A percentile compares a stretch with the other conserved stretches of the same genome.
These are phyloP conservation scores for Parotocinclus haroldoi DNA, from an alignment of 2,797 vertebrate genomes.

Conservation along the genomic window DNA sequence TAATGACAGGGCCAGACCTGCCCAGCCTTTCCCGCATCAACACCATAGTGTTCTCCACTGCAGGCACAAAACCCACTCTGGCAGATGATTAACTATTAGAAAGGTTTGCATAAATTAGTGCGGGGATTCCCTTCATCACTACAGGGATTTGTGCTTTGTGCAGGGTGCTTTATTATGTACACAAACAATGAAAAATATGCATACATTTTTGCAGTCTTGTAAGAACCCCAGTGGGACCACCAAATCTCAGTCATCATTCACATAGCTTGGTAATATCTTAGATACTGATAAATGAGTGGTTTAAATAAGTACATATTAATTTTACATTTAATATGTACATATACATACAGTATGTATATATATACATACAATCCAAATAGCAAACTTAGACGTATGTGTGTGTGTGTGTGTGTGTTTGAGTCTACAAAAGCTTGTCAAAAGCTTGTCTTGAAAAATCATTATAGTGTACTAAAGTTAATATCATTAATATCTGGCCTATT, in stretches of 20 bases:
- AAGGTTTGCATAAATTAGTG: conserved; percentile 47
- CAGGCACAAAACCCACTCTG: conserved; percentile 68
- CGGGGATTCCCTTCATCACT: conserved; percentile 23
- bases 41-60: conserved; percentile 66
- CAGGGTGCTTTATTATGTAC: conserved; percentile 3
- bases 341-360: no score
- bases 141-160: conserved; percentile 5
- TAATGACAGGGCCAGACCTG: conserved; percentile 68
- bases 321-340: background rate
- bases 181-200: conserved; percentile 2
- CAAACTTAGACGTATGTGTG: no score
- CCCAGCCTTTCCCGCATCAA: conserved; percentile 70
- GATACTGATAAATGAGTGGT: no score
- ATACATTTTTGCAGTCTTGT: conserved; percentile 1
- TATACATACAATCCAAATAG: no score
- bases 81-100: conserved; percentile 64
- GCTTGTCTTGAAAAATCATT: no score
- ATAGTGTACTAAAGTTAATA: no score
- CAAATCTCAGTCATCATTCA: background rate
- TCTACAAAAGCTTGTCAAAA: no score
- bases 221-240: background rate
- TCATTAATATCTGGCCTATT: no score
- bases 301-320: conserved; percentile 50
- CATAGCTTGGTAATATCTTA: no score
- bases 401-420: no score